Evolutionary conservation across 1,140 invertebrate genomes (phyloP), one percentile per base, ranked within the genome.

Genomic region (Neodiprion lecontei): DNA sequence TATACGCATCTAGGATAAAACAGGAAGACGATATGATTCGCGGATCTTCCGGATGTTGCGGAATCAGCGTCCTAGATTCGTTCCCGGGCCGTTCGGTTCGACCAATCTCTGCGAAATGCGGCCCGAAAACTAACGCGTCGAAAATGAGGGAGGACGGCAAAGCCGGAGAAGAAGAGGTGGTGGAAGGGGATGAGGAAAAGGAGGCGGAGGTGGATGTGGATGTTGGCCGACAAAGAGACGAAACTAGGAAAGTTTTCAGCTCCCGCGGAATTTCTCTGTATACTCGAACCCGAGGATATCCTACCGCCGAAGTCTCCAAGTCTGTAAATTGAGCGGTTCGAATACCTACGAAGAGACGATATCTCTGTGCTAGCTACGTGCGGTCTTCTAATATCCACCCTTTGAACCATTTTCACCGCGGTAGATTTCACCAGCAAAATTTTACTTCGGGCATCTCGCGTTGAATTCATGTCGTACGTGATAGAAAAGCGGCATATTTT

Each of bases 191-290:
- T 9, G 47, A 48, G 17, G 48, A 65, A 50, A 17, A 28, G 53
- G 28, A 67, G 47, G 67, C 50, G 73, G 66, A 76, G 71, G 71
- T 49, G 69, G 71, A 48, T 1, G 21, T 66, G 14, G 61, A 66
- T 1, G 61, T 21, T 14, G 21, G 21, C 14, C 21, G 61, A 21
- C 14, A 66, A 66, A 14, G 61, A 14, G 61, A 66, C 14, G 14
- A 14, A 21, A 21, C 61, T 40, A 40, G 28, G 28, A 40, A 40
- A 61, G 53, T 61, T 17, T 61, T 9, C 53, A 9, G 0, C n/a
- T 61, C 53, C n/a, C n/a, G 5, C n/a, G 53, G 53, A 61, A 61
- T 61, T 12, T 61, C 28, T 40, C 28, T 40, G 28, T 40, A 40
- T 40, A 40, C 28, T 5, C 28, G 28, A 40, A 40, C 5, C 28